Base-by-base conservation (phyloP, 1,140 invertebrate genomes). In the Harpegnathos saltator region DNA sequence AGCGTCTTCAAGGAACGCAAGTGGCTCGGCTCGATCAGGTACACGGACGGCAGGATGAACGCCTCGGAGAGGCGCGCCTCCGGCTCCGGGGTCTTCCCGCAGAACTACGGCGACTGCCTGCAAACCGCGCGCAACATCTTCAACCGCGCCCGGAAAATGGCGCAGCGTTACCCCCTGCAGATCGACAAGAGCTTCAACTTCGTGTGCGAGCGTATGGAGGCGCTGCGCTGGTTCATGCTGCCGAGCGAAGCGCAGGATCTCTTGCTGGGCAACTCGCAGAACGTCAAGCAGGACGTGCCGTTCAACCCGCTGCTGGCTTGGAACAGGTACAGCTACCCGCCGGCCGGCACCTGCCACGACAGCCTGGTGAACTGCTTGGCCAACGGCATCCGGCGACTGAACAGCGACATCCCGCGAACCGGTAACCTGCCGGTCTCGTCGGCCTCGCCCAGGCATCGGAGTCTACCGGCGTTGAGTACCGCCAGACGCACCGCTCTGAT, bases 161-260 rank as follows among this genome's bases (percentile, higher is more conserved):
- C 97, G 14, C 96, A 97, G 92, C 95, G 96, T 82, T 96, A 95
- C 89, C 96, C 97, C 12, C 94, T 97, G 59, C 95, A 96, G 19
- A 92, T 93, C 22, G 97, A 98, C 89, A 97, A 97, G 85, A 96
- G 95, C 74, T 95, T 97, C 12, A 93, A 89, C 19, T 96, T 98
- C 52, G 96, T 97, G 90, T 96, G 97, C 89, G 95, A 95, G 52
- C 93, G 96, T 61, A 95, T 96, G 24, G 96, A 97, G 84, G 94
- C 95, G 68, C 93, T 98, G 15, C 94, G 97, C 72, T 98, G 98
- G 98, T 98, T 98, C 92, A 96, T 98, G 95, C 93, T 98, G 61
- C 96, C 97, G 0, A 96, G 96, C 87, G 97, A 97, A 92, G 97
- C 97, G 2, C 97, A 97, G 91, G 96, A 97, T 87, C 93, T 97